These are phyloP conservation scores for Pseudocheirus occidentalis DNA, from an alignment of 2,797 vertebrate species.

Conservation along the genomic window DNA sequence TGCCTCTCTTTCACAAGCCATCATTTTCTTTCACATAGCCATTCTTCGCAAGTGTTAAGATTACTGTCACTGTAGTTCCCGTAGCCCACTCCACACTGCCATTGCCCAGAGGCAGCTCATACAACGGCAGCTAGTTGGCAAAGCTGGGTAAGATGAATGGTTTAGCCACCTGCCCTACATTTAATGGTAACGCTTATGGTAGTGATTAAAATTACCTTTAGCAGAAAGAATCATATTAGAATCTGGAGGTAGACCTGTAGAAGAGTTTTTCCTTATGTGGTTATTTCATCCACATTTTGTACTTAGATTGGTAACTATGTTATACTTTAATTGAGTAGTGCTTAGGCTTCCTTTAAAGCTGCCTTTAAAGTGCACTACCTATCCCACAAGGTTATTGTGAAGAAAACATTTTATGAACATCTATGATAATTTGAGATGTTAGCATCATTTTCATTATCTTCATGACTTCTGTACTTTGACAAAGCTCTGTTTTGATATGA, in stretches of 20 bases:
- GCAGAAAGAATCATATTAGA: background rate
- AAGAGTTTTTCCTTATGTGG: background rate
- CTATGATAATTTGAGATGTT: background rate
- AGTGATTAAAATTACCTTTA: conserved; percentile 3
- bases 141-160: background rate
- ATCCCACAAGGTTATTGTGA: background rate
- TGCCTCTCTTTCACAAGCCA: background rate
- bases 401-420: background rate
- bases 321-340: background rate
- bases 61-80: background rate
- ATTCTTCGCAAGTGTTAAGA: background rate
- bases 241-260: background rate
- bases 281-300: background rate
- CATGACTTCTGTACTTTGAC: background rate
- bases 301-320: background rate
- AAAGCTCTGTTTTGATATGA: background rate
- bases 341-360: background rate
- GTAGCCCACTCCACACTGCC: background rate
- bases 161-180: background rate
- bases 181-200: background rate
- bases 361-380: background rate
- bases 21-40: background rate
- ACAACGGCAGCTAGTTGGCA: background rate
- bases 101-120: conserved; percentile 9
- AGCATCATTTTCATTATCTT: background rate